Percentiles rank a stretch among this genome's conserved stretches.
Conservation (phyloP, 2,113 vertebrate species). For the Halcyon malimbica region DNA sequence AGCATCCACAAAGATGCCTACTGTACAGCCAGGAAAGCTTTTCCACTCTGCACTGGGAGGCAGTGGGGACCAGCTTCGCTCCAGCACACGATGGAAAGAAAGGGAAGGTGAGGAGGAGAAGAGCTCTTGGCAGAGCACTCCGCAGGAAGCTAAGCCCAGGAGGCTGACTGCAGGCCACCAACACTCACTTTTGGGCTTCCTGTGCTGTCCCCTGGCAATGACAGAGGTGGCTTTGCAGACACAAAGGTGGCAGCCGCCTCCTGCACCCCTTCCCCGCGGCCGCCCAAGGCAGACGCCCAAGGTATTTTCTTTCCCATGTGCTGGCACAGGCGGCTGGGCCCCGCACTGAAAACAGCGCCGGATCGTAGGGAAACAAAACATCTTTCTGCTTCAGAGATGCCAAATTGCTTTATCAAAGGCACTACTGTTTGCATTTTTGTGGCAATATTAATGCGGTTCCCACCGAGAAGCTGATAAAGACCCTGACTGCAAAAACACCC, state of each 20-base stretch:
- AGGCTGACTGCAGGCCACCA: background rate
- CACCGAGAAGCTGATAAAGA: slow-evolving; percentile 44
- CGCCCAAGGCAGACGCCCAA: background rate
- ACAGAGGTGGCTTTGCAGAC: background rate
- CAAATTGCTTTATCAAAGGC: slow-evolving; percentile 51
- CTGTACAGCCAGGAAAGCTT: background rate
- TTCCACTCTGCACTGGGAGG: background rate
- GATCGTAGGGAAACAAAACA: slow-evolving; percentile 45
- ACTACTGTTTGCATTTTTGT: slow-evolving; percentile 62
- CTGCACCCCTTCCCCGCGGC: rapidly evolving
- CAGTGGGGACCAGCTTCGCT: background rate
- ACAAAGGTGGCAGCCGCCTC: background rate
- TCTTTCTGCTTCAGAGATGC: slow-evolving; percentile 23
- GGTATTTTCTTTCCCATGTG: slow-evolving; percentile 15
- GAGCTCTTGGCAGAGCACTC: background rate
- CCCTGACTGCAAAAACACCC: slow-evolving; percentile 17
- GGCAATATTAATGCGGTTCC: slow-evolving; percentile 51
- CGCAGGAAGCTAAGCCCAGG: rapidly evolving
- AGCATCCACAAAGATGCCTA: slow-evolving; percentile 9
- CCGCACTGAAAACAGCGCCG: background rate
- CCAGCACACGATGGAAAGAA: background rate
- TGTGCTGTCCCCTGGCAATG: background rate
- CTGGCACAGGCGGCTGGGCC: background rate
- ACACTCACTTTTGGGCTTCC: background rate
- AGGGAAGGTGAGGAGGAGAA: background rate